These are phyloP conservation scores for Nerophis lumbriciformis DNA, from an alignment of 2,113 vertebrate genomes.

Conservation along the genomic window DNA sequence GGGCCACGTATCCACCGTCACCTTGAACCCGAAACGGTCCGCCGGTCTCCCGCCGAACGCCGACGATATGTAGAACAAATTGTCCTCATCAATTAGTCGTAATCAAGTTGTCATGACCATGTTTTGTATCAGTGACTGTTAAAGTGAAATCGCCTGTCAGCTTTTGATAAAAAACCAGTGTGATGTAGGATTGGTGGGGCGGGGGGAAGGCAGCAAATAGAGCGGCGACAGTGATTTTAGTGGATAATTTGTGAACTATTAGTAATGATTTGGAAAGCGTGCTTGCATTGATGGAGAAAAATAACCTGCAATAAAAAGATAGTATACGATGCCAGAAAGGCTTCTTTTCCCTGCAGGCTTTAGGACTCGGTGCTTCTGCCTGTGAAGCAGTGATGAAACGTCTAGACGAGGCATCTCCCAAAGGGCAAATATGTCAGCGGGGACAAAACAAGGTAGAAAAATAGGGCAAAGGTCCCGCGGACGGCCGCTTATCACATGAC, in stretches of 20 bases:
- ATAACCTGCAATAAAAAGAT: slow-evolving; percentile 8
- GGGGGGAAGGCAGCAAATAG: slow-evolving; percentile 1
- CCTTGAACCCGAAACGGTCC: slow-evolving; percentile 49
- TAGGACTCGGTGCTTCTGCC: neutral
- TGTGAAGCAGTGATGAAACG: slow-evolving; percentile 1
- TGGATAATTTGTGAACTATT: neutral
- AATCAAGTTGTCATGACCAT: slow-evolving; percentile 32
- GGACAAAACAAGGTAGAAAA: slow-evolving; percentile 20
- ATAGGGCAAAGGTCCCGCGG: slow-evolving; percentile 44
- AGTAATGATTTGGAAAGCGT: neutral
- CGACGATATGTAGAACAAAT: slow-evolving; percentile 68
- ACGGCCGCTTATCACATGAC: slow-evolving; percentile 36
- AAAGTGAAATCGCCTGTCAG: slow-evolving; percentile 23
- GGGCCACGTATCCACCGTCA: slow-evolving; percentile 57
- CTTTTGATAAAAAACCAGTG: slow-evolving; percentile 5
- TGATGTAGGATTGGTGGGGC: slow-evolving; percentile 13
- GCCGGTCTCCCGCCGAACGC: slow-evolving; percentile 58
- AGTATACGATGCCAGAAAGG: neutral
- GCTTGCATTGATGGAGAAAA: slow-evolving; percentile 19
- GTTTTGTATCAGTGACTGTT: slow-evolving; percentile 39
- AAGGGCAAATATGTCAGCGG: slow-evolving; percentile 6
- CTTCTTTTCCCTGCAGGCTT: neutral
- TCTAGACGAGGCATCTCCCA: slow-evolving; percentile 4
- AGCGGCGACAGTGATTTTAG: slow-evolving; percentile 3
- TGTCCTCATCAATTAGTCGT: slow-evolving; percentile 7